Base-by-base conservation (phyloP, 1,140 invertebrate genomes). In the Arctopsyche grandis region DNA sequence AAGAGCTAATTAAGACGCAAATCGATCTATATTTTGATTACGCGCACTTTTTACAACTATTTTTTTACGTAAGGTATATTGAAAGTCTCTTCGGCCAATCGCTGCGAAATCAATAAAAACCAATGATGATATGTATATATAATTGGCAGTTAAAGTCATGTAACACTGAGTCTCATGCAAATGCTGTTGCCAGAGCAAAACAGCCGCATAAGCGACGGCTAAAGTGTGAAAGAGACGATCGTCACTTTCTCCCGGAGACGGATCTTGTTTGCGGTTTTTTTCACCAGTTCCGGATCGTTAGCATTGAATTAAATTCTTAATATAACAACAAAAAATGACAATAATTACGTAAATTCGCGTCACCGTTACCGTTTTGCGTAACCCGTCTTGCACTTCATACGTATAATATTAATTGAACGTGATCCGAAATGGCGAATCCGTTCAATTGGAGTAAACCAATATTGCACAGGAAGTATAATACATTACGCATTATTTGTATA, bases 231-330 rank as follows among this genome's bases (percentile, higher is more conserved):
- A 43, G 56, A 58, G 69, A 70, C 43, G 79, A 44, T 22, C 38
- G 48, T 19, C 70, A 78, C 81, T 82, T 82, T 82, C 81, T 82
- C 81, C 81, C 81, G 81, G 81, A 82, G 81, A 82, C 81, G 81
- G 81, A 82, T 82, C 75, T 82, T 79, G 70, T 79, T 85, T 43
- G 84, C 83, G 24, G 77, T 63, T n/a, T 44, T 29, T 75, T 79
- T 48, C 1, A 16, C 16, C 80, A 81, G 80, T 75, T 76, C 80
- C 80, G 80, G 52, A 78, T 78, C 75, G 24, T 63, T 26, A 48
- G 52, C 22, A n/a, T n/a, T 26, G 66, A n/a, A 16, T 29, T 69
- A 29, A 12, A 29, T 69, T 9, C 26, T 69, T 19, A 29, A 24
- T 29, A 26, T 69, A 44, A n/a, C 12, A 66, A 29, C 19, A 48